phyloP scores from a whole-genome alignment of 1,140 invertebrate genomes.

The Cyrtorhinus lividipennis region DNA sequence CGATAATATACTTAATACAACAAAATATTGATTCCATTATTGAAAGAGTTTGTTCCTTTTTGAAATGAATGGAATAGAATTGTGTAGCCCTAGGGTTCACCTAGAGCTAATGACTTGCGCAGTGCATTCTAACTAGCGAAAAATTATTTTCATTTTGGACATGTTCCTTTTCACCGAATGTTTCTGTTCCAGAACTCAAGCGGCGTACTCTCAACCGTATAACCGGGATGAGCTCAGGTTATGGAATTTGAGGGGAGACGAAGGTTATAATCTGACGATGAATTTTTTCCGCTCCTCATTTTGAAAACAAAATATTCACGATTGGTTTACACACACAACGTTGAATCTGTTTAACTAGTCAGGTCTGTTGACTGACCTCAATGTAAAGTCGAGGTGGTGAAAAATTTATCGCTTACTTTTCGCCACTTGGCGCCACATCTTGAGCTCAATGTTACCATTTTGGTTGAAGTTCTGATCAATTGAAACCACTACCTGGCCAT shows the following conservation, averaged over 20 bases:
- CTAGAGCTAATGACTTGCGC: not conserved
- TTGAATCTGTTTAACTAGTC: not conserved
- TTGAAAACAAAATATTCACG: not conserved
- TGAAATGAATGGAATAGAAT: not conserved
- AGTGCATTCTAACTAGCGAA: not conserved
- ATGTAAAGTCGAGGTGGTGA: not conserved
- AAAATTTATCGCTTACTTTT: not conserved
- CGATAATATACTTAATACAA: not conserved
- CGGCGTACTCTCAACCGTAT: not conserved
- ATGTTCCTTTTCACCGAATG: not conserved
- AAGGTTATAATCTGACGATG: conserved; percentile 15
- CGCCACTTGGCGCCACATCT: not conserved
- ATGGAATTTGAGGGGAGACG: conserved; percentile 1
- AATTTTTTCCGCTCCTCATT: conserved; percentile 7
- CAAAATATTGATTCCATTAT: not conserved
- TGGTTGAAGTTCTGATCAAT: not conserved
- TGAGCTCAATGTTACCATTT: not conserved
- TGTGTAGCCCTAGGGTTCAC: not conserved
- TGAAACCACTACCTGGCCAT: no score
- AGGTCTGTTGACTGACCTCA: not conserved
- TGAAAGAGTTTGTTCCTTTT: not conserved
- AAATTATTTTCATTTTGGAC: not conserved
- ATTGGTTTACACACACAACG: not conserved
- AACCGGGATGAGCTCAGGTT: conserved; percentile 9
- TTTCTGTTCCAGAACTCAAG: conserved; percentile 18